Evolutionary conservation across 2,888 invertebrate genomes (phyloP).

Genomic region (Mesoligia furuncula): DNA sequence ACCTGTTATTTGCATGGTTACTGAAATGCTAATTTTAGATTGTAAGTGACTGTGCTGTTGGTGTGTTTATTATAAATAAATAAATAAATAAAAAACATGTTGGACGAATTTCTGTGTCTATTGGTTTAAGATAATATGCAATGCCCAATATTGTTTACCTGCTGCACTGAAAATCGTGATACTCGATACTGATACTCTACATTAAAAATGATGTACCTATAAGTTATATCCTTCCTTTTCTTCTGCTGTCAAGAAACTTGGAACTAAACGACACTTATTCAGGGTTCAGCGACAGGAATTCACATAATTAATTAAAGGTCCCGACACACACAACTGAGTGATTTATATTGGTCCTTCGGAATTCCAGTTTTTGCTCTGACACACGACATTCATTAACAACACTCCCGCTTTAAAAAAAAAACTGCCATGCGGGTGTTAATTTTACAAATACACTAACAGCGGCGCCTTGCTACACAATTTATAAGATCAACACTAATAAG

Average conservation of each 20-base stretch:
- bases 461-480: constrained; percentile 33
- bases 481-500: constrained; percentile 16
- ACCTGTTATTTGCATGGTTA: too few species aligned
- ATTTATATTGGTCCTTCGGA: constrained; percentile 81
- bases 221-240: constrained; percentile 1
- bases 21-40: too few species aligned
- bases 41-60: too few species aligned
- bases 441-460: constrained; percentile 55
- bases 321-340: constrained; percentile 78
- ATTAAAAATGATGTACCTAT: not conserved
- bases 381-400: constrained; percentile 84
- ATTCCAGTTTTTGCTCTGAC: constrained; percentile 84
- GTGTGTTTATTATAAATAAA: too few species aligned
- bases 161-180: not conserved
- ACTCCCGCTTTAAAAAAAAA: constrained; percentile 64
- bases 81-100: too few species aligned
- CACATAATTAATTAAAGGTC: constrained; percentile 86
- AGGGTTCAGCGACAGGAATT: constrained; percentile 80
- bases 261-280: constrained; percentile 47
- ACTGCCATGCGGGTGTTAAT: constrained; percentile 54
- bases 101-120: too few species aligned
- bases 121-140: too few species aligned
- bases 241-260: constrained; percentile 35
- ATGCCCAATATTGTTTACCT: too few species aligned
- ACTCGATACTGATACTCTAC: too few species aligned